Conservation (phyloP, 2,888 invertebrate genomes). For the Tridacna crocea region DNA sequence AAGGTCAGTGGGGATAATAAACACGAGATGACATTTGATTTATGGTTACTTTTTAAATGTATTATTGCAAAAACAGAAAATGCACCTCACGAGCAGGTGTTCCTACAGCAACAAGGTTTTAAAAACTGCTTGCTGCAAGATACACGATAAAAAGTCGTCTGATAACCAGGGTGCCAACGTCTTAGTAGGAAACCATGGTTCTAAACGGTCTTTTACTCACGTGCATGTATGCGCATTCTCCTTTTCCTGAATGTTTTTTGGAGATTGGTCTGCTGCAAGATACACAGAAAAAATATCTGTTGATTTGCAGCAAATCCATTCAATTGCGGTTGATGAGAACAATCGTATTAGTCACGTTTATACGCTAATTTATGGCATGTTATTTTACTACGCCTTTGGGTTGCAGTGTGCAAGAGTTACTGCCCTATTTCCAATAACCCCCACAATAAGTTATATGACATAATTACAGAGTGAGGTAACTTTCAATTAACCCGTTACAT, state of each 20-base stretch:
- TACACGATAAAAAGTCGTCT: background rate
- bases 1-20: background rate
- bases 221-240: too few relatives aligned
- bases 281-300: background rate
- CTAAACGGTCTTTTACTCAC: too few relatives aligned
- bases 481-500: too few relatives aligned
- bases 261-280: background rate
- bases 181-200: too few relatives aligned
- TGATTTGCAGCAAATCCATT: background rate
- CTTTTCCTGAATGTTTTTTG: background rate
- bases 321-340: background rate
- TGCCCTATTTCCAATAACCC: too few relatives aligned
- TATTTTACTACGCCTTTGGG: too few relatives aligned
- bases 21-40: background rate
- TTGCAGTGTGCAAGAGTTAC: too few relatives aligned
- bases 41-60: background rate
- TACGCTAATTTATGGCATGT: background rate
- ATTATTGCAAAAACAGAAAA: background rate
- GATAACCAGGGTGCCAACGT: too few relatives aligned
- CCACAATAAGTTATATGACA: too few relatives aligned
- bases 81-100: background rate
- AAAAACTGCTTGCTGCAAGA: background rate
- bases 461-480: too few relatives aligned
- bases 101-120: background rate
- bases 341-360: background rate